Evolutionary conservation across 2,113 vertebrate species (phyloP).

Genomic region (Ia io): DNA sequence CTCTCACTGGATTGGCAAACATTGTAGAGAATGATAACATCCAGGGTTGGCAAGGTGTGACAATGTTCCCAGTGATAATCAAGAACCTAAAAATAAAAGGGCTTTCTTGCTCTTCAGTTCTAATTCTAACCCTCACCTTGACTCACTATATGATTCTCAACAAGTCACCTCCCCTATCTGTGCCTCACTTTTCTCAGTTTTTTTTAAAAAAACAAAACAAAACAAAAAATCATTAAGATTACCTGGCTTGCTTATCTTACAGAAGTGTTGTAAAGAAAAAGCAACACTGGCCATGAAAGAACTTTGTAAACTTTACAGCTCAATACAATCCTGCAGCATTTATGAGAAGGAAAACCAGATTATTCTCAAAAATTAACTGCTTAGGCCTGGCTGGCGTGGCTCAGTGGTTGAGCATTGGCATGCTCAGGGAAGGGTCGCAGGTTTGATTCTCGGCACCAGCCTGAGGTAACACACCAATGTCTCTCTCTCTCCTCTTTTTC

Average conservation of each 20-base stretch:
- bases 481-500: too few species aligned
- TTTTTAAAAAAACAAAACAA: neutral
- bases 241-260: conserved; percentile 3
- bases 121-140: neutral
- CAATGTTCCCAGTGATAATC: neutral
- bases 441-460: too few species aligned
- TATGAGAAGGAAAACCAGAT: conserved; percentile 33
- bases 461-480: too few species aligned
- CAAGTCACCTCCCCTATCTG: neutral
- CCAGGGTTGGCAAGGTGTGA: neutral
- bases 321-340: neutral
- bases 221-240: neutral
- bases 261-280: neutral
- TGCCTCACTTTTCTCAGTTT: neutral
- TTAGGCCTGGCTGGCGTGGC: neutral
- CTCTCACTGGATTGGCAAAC: neutral
- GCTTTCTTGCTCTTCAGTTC: neutral
- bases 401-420: too few species aligned
- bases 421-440: too few species aligned
- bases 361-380: neutral
- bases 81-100: conserved; percentile 22
- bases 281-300: neutral
- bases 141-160: neutral
- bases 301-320: neutral
- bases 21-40: neutral